Conservation (phyloP, 2,113 vertebrate species). For the Antechinus flavipes region DNA sequence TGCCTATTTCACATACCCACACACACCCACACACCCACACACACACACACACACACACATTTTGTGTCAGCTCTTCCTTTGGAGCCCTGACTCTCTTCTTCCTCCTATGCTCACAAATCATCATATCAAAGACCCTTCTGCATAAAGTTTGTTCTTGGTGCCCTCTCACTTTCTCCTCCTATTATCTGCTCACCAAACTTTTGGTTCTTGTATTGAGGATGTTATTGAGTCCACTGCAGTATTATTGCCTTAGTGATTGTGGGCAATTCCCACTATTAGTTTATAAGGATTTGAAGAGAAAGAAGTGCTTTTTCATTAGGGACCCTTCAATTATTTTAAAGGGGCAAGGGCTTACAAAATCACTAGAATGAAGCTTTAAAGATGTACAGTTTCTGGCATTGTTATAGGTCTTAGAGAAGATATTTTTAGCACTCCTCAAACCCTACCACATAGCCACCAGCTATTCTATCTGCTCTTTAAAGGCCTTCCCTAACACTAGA, state of each 20-base stretch:
- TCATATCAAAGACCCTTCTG: not conserved
- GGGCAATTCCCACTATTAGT: not conserved
- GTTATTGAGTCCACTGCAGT: not conserved
- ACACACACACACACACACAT: too few species aligned
- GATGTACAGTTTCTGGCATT: not conserved
- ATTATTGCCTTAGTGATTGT: not conserved
- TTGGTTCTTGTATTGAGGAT: not conserved
- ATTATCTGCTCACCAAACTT: not conserved
- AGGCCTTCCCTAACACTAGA: not conserved
- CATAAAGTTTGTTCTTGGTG: not conserved
- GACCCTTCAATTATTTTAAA: not conserved
- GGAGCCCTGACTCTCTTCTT: not conserved
- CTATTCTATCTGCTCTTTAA: not conserved
- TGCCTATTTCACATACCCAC: too few species aligned
- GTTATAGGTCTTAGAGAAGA: not conserved
- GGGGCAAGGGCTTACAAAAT: not conserved
- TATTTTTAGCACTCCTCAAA: not conserved
- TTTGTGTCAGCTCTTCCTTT: not conserved
- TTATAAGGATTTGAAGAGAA: constrained; percentile 14
- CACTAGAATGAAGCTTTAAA: not conserved
- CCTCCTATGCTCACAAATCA: not conserved
- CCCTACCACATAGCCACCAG: not conserved
- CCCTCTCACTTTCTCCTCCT: not conserved
- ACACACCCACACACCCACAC: too few species aligned
- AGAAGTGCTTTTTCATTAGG: not conserved